These are phyloP conservation scores for Mesoclemmys tuberculata DNA, from an alignment of 2,113 vertebrate species.

Conservation along the genomic window DNA sequence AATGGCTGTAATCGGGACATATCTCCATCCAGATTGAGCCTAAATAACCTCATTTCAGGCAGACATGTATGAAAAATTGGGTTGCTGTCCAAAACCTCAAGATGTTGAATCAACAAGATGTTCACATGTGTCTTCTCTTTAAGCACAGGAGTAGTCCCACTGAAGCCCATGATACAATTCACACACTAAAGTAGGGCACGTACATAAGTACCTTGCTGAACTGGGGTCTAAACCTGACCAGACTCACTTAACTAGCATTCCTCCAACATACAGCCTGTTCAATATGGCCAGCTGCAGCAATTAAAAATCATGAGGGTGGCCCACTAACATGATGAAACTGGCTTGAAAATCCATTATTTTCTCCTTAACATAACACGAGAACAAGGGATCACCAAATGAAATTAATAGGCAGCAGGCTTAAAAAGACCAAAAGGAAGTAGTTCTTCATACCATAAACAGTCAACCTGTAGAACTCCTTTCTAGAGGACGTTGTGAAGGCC, in stretches of 20 bases:
- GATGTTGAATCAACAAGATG: neutral
- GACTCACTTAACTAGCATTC: neutral
- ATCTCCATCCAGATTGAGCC: neutral
- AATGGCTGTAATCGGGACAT: neutral
- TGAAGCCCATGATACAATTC: neutral
- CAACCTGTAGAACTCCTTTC: too few relatives aligned
- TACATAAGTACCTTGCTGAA: neutral
- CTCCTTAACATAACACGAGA: too few relatives aligned
- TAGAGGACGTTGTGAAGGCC: too few relatives aligned
- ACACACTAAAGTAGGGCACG: neutral
- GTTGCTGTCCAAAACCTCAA: neutral
- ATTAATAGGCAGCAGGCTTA: too few relatives aligned
- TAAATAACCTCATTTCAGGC: neutral
- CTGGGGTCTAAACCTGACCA: neutral
- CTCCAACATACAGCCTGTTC: neutral
- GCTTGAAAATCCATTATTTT: neutral
- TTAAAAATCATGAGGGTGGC: neutral
- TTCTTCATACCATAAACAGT: too few relatives aligned
- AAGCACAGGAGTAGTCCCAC: neutral
- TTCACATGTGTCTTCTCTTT: neutral
- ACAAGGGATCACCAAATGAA: too few relatives aligned
- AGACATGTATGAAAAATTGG: neutral
- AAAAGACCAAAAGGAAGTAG: too few relatives aligned
- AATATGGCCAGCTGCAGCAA: neutral
- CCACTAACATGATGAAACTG: neutral